Conservation (phyloP, 2,113 vertebrate genomes). For the Pongo pygmaeus region DNA sequence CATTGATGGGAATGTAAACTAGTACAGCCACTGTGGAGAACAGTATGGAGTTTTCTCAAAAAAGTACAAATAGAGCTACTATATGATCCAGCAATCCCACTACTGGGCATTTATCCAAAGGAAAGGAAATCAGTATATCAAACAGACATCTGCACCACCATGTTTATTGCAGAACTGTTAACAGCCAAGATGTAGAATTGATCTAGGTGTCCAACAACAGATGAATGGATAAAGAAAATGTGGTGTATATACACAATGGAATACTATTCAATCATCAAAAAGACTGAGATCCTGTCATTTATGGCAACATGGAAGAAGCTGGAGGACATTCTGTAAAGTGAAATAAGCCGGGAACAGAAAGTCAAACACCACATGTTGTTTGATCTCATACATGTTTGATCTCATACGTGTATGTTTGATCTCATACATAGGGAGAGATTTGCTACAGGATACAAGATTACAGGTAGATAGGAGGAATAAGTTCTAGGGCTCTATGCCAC, state of each 20-base stretch:
- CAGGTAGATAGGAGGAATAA: not conserved
- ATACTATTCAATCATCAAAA: not conserved
- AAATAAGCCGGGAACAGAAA: not conserved
- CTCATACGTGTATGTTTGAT: no score
- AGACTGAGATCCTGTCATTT: not conserved
- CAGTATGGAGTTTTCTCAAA: not conserved
- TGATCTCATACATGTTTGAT: not conserved
- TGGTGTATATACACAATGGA: not conserved
- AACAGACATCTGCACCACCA: not conserved
- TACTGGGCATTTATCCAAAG: not conserved
- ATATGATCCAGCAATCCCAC: not conserved
- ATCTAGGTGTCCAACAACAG: not conserved
- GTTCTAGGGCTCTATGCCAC: not conserved
- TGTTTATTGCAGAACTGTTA: not conserved
- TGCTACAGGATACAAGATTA: not conserved
- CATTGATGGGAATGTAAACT: not conserved
- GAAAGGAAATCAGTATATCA: not conserved
- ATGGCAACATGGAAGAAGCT: not conserved
- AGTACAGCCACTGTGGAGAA: not conserved
- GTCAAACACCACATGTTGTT: not conserved
- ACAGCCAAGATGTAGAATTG: not conserved
- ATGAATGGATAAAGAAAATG: not conserved
- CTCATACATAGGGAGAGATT: not conserved
- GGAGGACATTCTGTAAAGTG: not conserved
- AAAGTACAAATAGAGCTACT: not conserved